Base-by-base conservation (phyloP, 2,113 vertebrate genomes). In the Odobenus rosmarus region DNA sequence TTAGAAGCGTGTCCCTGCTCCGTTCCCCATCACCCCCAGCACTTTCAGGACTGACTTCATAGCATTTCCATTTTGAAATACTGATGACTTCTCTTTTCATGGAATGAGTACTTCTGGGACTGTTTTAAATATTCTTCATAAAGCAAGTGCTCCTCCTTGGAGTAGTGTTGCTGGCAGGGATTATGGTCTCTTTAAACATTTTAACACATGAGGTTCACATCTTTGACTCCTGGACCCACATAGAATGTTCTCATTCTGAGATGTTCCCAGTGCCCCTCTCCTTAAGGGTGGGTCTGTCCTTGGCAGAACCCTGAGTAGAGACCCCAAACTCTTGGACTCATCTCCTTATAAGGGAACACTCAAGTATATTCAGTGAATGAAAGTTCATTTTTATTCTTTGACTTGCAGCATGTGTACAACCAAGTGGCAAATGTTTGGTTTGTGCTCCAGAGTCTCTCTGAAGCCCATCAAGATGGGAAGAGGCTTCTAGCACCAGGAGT, bases 11-110 rank as follows among this genome's bases (percentile, higher is more conserved):
- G 19, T 55, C n/a, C 81, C 33, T 16, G 82, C 39, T 3, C 3
- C 3, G 0, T 39, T 42, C 79, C 49, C 81, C 7, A 0, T 31
- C 0, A 0, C 81, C n/a, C 59, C 46, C 24, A 15, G 85, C 71
- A 18, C 79, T 46, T 46, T 89, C 36, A 69, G 59, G 53, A 19
- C 82, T 33, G 76, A 57, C 64, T 79, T 72, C 33, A 36, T 4
- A 94, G 59, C 81, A 14, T 83, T 51, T 49, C 10, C 7, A 1
- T 51, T 39, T 57, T 80, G 67, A 85, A 49, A 57, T 67, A 53
- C 36, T 12, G 13, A 16, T 49, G 57, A 28, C 23, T 79, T 64
- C 46, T 71, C n/a, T 91, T 46, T 83, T 61, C 49, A 2, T 72
- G 21, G 42, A 53, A 9, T 24, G 36, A 71, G 76, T 14, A 21